A percentile compares a stretch with the other conserved stretches of the same genome.
These are phyloP conservation scores for Emydocephalus ijimae DNA, from an alignment of 2,113 vertebrate genomes.

Conservation along the genomic window DNA sequence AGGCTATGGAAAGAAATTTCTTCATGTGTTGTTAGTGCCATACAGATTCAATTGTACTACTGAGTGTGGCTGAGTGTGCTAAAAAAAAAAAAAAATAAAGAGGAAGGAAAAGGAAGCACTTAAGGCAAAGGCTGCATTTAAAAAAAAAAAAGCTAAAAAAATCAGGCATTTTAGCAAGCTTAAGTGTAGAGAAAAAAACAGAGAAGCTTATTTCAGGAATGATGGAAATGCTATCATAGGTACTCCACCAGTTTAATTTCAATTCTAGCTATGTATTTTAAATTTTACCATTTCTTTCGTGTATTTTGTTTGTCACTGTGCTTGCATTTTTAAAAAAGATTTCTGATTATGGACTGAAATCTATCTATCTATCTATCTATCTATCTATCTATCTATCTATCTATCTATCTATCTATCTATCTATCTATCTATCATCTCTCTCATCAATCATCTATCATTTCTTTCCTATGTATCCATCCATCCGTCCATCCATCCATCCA, in stretches of 20 bases:
- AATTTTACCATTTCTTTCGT: not conserved
- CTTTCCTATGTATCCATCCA: too few relatives aligned
- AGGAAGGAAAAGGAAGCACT: not conserved
- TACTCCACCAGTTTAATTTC: not conserved
- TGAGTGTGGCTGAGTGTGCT: slow-evolving; percentile 27
- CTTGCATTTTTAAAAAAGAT: not conserved
- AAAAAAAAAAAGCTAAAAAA: not conserved
- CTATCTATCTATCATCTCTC: too few relatives aligned
- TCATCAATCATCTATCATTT: too few relatives aligned
- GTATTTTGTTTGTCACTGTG: not conserved
- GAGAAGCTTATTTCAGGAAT: not conserved
- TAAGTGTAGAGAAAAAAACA: not conserved
- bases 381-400: too few relatives aligned
- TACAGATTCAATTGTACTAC: slow-evolving; percentile 17
- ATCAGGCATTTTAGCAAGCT: not conserved
- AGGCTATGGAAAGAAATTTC: slow-evolving; percentile 41
- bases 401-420: too few relatives aligned
- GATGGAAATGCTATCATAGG: not conserved
- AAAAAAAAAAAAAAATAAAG: not conserved
- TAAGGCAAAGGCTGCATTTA: not conserved
- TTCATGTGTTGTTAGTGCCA: not conserved
- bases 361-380: too few relatives aligned
- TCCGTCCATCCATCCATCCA: not conserved
- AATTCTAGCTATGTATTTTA: not conserved
- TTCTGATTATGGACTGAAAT: not conserved